Conservation (phyloP, 1,140 invertebrate species). For the Neodiprion fabricii region DNA sequence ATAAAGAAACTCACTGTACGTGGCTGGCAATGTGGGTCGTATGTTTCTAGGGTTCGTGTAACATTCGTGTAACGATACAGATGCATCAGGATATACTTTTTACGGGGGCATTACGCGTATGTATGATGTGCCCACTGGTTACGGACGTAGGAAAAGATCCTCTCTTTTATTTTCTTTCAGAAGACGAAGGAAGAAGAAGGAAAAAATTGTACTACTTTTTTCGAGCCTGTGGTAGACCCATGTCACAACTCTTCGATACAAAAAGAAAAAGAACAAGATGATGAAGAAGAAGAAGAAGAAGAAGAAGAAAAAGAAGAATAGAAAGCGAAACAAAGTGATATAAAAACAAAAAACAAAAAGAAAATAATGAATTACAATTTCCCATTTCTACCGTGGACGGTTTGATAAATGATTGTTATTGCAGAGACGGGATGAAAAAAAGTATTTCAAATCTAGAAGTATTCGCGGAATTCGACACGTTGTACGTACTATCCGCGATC, state of each 20-base stretch:
- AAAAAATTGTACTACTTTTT: slow-evolving; percentile 1
- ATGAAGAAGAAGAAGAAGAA: not conserved
- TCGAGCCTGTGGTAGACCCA: not conserved
- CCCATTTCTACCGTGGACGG: too few species aligned
- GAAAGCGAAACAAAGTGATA: not conserved
- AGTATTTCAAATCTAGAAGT: too few species aligned
- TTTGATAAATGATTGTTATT: too few species aligned
- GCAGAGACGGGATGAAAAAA: too few species aligned
- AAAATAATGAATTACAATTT: not conserved
- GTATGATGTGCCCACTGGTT: not conserved
- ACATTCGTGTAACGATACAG: too few species aligned
- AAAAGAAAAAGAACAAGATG: too few species aligned
- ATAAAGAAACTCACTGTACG: too few species aligned
- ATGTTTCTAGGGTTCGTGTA: too few species aligned
- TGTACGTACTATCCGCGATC: too few species aligned
- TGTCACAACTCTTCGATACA: not conserved
- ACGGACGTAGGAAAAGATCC: not conserved
- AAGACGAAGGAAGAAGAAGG: not conserved
- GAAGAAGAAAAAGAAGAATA: not conserved
- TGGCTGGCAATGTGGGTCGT: too few species aligned
- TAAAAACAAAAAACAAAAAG: not conserved
- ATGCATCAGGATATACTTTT: not conserved
- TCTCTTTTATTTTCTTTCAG: not conserved
- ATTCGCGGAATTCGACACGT: too few species aligned
- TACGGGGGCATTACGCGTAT: not conserved